Evolutionary conservation across 1,140 invertebrate genomes (phyloP), one percentile per base, ranked within the genome.

Genomic region (Hycleus cichorii): DNA sequence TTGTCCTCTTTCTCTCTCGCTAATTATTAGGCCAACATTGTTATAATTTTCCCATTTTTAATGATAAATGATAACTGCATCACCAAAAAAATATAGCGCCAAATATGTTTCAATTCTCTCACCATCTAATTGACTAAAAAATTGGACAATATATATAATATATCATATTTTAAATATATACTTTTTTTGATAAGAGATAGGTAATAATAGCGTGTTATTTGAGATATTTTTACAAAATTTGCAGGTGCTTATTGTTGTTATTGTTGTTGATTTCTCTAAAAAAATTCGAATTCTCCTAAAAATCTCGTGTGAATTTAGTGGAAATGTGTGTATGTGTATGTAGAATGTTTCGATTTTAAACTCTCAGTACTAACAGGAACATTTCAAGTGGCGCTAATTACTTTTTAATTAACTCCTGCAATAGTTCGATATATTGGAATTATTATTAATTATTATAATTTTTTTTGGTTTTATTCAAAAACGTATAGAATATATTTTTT

Each of bases 401-500:
- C 39, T 39, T 39, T 39, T n/a, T 55, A 57, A 49, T 58, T 60
- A 10, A 55, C 43, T 63, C 53, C 60, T 67, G 65, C 65, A 63
- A 65, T 60, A 60, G 51, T 65, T 67, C 65, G 63, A 67, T 63
- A 65, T 67, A 67, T 61, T 63, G 60, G 32, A 32, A 32, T 32
- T 32, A 63, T 63, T 63, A 62, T 62, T 61, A 18, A 18, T 18
- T 18, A 52, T 58, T 51, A 65, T 65, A 65, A 62, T 58, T 59
- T 52, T 12, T 59, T 52, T 53, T 60, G 49, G 48, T 57, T 47
- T 60, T 55, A 54, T 44, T 64, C 60, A n/a, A 10, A 18, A 67
- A 64, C 60, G 58, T 60, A 61, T 60, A 60, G 48, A n/a, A 42
- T 42, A 42, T 42, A n/a, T n/a, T 42, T 10, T 42, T n/a, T 39